Conservation (phyloP, 2,113 vertebrate species). For the Xenus cinereus region DNA sequence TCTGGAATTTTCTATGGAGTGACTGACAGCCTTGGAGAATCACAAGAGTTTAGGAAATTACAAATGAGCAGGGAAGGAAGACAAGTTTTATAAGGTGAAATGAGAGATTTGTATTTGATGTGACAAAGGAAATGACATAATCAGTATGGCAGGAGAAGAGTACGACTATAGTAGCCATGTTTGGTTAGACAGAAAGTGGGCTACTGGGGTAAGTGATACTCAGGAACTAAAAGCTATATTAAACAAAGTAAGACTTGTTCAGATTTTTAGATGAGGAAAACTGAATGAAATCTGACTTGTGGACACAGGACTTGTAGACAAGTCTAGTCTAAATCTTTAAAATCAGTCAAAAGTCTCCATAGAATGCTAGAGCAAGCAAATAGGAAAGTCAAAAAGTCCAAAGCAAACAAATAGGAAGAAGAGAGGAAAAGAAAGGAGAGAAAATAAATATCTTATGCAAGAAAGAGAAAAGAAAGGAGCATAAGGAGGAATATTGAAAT, state of each 20-base stretch:
- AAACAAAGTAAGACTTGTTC: not conserved
- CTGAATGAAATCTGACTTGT: not conserved
- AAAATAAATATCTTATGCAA: not conserved
- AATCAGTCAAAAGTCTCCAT: not conserved
- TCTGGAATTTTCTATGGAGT: not conserved
- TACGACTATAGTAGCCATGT: not conserved
- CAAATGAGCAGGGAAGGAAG: not conserved
- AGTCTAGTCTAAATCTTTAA: not conserved
- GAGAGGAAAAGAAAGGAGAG: not conserved
- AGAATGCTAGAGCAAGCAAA: not conserved
- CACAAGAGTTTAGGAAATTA: not conserved
- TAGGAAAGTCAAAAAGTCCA: too few relatives aligned
- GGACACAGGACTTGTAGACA: not conserved
- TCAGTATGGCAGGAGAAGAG: not conserved
- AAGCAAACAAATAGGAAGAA: not conserved
- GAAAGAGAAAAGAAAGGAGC: not conserved
- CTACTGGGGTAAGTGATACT: not conserved
- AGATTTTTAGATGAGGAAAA: not conserved
- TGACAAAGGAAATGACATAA: not conserved
- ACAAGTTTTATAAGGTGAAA: not conserved
- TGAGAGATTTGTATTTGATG: not conserved
- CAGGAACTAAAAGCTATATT: not conserved
- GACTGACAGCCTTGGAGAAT: not conserved
- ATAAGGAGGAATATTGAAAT: not conserved
- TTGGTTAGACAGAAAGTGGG: not conserved